phyloP scores from a whole-genome alignment of 2,888 invertebrate species.

The Sinelater perroti region DNA sequence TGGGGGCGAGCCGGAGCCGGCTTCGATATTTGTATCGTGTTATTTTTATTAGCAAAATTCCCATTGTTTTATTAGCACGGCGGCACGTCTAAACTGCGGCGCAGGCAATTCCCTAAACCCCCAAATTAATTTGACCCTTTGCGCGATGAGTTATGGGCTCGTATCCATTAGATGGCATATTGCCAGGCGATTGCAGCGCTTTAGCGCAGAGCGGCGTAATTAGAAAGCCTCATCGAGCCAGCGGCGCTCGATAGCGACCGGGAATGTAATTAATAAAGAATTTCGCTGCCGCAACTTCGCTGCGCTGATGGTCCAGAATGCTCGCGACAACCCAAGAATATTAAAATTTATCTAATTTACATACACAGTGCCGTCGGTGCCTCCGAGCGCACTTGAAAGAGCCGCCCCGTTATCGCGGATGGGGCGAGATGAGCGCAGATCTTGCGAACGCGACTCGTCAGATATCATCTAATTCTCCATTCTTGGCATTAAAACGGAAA shows the following conservation, averaged over 20 bases:
- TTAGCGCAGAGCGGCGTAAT: slow-evolving; percentile 53
- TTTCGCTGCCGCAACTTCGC: slow-evolving; percentile 51
- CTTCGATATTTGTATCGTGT: slow-evolving; percentile 36
- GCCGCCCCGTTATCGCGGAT: slow-evolving; percentile 10
- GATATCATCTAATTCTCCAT: slow-evolving; percentile 34
- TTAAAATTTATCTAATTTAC: slow-evolving; percentile 36
- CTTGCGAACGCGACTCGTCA: slow-evolving; percentile 21
- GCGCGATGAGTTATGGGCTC: slow-evolving; percentile 56
- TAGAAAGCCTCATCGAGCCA: slow-evolving; percentile 52
- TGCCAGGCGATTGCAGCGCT: slow-evolving; percentile 57
- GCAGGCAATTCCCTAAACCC: slow-evolving; percentile 50
- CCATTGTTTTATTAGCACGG: slow-evolving; percentile 40
- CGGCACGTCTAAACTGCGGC: slow-evolving; percentile 41
- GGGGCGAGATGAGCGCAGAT: neutral
- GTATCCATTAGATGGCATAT: slow-evolving; percentile 60
- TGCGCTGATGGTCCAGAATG: slow-evolving; percentile 30
- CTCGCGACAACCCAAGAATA: slow-evolving; percentile 38
- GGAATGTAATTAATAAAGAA: slow-evolving; percentile 59
- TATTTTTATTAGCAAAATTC: slow-evolving; percentile 39
- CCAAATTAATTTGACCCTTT: slow-evolving; percentile 59
- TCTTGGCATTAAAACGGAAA: slow-evolving; percentile 36
- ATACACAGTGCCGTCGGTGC: slow-evolving; percentile 20
- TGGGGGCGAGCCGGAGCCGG: slow-evolving; percentile 24
- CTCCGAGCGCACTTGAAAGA: slow-evolving; percentile 22
- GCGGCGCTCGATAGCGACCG: slow-evolving; percentile 48